These are phyloP conservation scores for Irena cyanogastra DNA, from an alignment of 2,113 vertebrate species.

Conservation along the genomic window DNA sequence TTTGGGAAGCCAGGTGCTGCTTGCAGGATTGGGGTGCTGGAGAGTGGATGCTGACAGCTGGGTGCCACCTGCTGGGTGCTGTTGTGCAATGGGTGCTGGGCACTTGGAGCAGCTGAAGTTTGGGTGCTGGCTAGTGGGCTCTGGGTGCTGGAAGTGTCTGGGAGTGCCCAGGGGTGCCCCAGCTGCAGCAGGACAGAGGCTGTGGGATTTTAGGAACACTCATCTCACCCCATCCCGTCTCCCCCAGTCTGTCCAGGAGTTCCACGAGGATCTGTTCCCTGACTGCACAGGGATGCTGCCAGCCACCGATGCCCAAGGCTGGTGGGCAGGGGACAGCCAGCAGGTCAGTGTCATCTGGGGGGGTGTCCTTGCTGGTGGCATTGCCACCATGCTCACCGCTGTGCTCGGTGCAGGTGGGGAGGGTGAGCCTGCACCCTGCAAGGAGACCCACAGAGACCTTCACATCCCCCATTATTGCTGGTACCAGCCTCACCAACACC, in stretches of 20 bases:
- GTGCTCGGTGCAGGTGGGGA: conserved; percentile 74
- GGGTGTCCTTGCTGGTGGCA: neutral
- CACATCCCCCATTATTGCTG: conserved; percentile 39
- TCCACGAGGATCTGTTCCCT: conserved; percentile 89
- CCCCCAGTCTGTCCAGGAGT: conserved; percentile 80
- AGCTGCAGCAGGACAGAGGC: neutral
- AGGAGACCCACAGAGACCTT: conserved; percentile 44
- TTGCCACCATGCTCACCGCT: neutral
- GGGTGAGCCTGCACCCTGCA: conserved; percentile 82
- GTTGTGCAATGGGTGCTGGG: neutral
- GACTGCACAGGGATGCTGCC: conserved; percentile 77
- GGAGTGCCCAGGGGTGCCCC: neutral
- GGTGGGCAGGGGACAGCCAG: conserved; percentile 87
- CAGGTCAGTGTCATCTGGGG: conserved; percentile 69
- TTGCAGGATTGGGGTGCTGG: neutral
- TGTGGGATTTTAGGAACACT: neutral
- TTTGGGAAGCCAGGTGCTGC: neutral
- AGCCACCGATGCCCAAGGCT: conserved; percentile 74
- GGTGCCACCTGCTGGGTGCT: neutral
- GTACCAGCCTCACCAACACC: neutral
- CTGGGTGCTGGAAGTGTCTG: neutral
- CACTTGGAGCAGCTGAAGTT: neutral
- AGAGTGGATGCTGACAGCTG: neutral
- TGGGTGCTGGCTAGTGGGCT: neutral
- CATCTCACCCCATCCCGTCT: neutral